Conservation (phyloP, 2,113 vertebrate genomes). For the Ancistrus triradiatus region DNA sequence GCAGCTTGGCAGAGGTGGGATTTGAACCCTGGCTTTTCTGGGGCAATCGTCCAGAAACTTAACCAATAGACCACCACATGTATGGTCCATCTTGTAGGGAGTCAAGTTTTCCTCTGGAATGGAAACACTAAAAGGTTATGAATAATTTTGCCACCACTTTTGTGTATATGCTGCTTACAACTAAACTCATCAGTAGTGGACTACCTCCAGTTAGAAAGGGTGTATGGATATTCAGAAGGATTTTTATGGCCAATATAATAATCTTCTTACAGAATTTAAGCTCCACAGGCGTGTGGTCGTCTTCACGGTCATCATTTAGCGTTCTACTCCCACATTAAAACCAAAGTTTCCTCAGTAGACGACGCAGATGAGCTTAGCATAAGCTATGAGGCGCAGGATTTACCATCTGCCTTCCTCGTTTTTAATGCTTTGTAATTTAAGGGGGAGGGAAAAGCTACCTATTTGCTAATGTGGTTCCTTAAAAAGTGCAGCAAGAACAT, state of each 20-base stretch:
- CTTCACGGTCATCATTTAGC: slow-evolving; percentile 29
- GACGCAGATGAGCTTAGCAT: slow-evolving; percentile 44
- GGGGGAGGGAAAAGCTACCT: slow-evolving; percentile 12
- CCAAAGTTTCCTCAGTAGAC: slow-evolving; percentile 33
- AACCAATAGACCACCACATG: no score
- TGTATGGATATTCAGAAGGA: no score
- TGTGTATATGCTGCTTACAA: no score
- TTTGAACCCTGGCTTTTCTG: no score
- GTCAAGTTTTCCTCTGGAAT: no score
- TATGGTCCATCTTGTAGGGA: no score
- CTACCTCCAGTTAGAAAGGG: background rate
- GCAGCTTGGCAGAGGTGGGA: no score
- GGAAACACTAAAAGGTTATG: no score
- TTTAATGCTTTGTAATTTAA: background rate
- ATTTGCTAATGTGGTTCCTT: slow-evolving; percentile 17
- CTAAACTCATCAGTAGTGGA: no score
- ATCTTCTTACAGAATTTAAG: slow-evolving; percentile 47
- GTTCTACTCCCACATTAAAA: slow-evolving; percentile 29
- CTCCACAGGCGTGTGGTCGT: slow-evolving; percentile 24
- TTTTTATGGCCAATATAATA: slow-evolving; percentile 36
- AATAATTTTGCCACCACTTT: no score
- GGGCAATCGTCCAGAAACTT: no score
- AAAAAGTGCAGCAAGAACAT: background rate
- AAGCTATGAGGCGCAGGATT: slow-evolving; percentile 45
- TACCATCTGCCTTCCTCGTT: slow-evolving; percentile 8